Conservation (phyloP, 2,113 vertebrate genomes). For the Mus spicilegus region DNA sequence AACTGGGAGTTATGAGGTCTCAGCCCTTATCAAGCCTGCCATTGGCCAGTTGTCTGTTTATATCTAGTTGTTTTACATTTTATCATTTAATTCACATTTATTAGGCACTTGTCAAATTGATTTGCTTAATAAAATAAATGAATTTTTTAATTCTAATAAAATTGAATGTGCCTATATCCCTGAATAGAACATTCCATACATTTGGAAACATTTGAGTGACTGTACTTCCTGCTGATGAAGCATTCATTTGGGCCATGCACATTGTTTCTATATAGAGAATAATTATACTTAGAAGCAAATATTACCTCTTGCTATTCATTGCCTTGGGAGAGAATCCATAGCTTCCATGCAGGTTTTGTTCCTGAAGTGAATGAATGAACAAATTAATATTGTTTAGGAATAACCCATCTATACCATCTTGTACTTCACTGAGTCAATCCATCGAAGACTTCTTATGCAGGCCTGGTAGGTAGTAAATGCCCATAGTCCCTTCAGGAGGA, state of each 20-base stretch:
- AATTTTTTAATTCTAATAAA: conserved; percentile 28
- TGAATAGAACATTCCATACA: not conserved
- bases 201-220: conserved; percentile 1
- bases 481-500: not conserved
- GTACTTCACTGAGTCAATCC: not conserved
- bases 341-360: not conserved
- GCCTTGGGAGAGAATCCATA: not conserved
- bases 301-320: not conserved
- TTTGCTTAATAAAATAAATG: conserved; percentile 10
- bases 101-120: conserved; percentile 16
- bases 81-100: conserved; percentile 41
- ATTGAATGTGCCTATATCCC: not conserved
- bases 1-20: not conserved
- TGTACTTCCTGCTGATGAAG: not conserved
- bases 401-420: not conserved
- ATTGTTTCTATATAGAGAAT: not conserved
- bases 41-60: not conserved
- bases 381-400: conserved; percentile 13
- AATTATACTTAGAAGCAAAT: not conserved
- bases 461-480: not conserved
- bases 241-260: not conserved
- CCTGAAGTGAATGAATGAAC: not conserved
- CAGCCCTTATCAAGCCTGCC: not conserved
- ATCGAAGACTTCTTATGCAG: not conserved
- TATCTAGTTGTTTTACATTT: conserved; percentile 5